Evolutionary conservation across 2,888 invertebrate genomes (phyloP), one percentile per base, ranked within the genome.

Genomic region (Notocelia uddmanniana): DNA sequence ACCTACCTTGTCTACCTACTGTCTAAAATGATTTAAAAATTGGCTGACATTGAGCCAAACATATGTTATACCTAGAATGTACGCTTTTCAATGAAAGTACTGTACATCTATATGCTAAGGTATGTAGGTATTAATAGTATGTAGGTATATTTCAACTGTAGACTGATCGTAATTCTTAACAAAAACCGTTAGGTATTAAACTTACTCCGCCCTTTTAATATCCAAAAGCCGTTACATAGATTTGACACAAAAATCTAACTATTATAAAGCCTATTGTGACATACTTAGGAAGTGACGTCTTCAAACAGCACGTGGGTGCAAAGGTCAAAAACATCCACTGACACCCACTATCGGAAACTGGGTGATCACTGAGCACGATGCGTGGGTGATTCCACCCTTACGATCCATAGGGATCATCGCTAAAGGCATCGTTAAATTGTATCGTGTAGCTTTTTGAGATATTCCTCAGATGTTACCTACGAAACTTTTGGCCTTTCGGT

Each of bases 271-370:
- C 13, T 15, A 23, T 52, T 23, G 52, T 54, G 50, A 50, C 50
- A 8, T 3, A 10, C 3, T 2, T 10, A n/a, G n/a, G n/a, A n/a
- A 50, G 50, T 19, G 50, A 50, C 52, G 52, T 54, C 21, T 2
- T 13, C 13, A 21, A 2, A 21, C 21, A 21, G 6, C 6, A 21
- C 52, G 52, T 52, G 21, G 13, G 13, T 52, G 52, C 52, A 54
- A 54, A 54, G 52, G 52, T 21, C 52, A 54, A 21, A 54, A 13
- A 54, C 52, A 21, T 23, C 52, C 21, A 23, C 52, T 15, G 15
- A 5, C 13, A 31, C 31, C 31, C 3, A 31, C 5, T 26, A 31
- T 31, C 8, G 31, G 31, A 15, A 21, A 54, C 52, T 21, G 52
- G 52, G 52, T 54, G 52, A 54, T 13, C 23, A 0, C 13, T 54